Percentiles rank a stretch among this genome's conserved stretches.
These are phyloP conservation scores for Cyclophora punctaria DNA, from an alignment of 2,888 invertebrate species.

Conservation along the genomic window DNA sequence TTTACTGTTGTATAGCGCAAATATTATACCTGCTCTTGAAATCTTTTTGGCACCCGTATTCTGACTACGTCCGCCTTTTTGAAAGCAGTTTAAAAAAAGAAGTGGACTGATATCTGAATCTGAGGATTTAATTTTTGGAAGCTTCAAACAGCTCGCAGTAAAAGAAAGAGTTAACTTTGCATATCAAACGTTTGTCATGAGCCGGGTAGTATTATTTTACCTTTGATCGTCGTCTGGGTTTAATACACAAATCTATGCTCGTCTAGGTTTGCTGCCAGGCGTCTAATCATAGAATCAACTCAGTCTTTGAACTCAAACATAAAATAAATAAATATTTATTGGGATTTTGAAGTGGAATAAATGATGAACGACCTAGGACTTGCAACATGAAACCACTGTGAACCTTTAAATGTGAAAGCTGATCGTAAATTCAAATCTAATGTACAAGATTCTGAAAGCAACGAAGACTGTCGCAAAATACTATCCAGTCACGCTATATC, in stretches of 20 bases:
- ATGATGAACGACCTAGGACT: slow-evolving; percentile 18
- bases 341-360: slow-evolving; percentile 12
- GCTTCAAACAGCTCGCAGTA: too few relatives aligned
- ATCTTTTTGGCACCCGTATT: too few relatives aligned
- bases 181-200: slow-evolving; percentile 5
- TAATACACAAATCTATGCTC: slow-evolving; percentile 18
- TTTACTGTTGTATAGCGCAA: too few relatives aligned
- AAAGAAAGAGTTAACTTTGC: not conserved
- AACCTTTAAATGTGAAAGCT: slow-evolving; percentile 25
- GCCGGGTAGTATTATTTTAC: slow-evolving; percentile 14
- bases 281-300: slow-evolving; percentile 18
- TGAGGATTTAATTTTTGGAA: too few relatives aligned
- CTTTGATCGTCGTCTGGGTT: slow-evolving; percentile 8
- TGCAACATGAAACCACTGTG: slow-evolving; percentile 24
- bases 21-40: too few relatives aligned
- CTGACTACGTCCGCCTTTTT: too few relatives aligned
- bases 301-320: slow-evolving; percentile 23
- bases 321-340: slow-evolving; percentile 19
- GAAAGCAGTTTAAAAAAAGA: too few relatives aligned
- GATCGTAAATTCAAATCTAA: slow-evolving; percentile 40
- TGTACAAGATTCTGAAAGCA: slow-evolving; percentile 29
- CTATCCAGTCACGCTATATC: slow-evolving; percentile 29
- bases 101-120: too few relatives aligned
- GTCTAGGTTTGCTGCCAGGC: slow-evolving; percentile 15
- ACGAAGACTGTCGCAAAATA: slow-evolving; percentile 26